Evolutionary conservation across 2,888 invertebrate species (phyloP), one percentile per base, ranked within the genome.

Genomic region (Glaucopsyche alexis): DNA sequence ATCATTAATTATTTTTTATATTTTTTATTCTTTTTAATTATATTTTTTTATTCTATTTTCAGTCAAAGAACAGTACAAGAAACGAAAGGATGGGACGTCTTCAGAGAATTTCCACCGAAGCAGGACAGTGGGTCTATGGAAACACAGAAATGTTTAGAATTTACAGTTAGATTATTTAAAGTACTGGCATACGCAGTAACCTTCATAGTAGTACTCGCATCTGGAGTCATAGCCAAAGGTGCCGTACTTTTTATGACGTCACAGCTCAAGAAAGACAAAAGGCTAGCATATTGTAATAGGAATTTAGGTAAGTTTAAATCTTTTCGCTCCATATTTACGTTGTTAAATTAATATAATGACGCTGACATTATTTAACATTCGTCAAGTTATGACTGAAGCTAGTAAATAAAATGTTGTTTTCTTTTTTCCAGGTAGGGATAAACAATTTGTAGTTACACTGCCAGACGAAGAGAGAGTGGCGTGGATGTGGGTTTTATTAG

Each of bases 61-160:
- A 97, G 97, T 85, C 96, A 96, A 90, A 94, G 97, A 83, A 97
- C 97, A 76, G 95, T 97, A 80, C 95, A 96, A 84, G 97, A 97
- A 88, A 97, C 97, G 81, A 97, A 97, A 95, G 97, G 96, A 95
- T 99, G 99, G 99, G 98, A 99, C 94, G 98, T 98, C 75, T 99
- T 99, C 93, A 94, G 98, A 84, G 96, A 98, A 88, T 96, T 98
- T 80, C 98, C 98, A 11, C 96, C 96, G 80, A 97, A 97, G 89
- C 95, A 96, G 90, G 97, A 97, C 90, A 96, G 96, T 79, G 97
- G 97, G 78, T 97, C 97, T 72, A 97, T 97, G 95, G 97, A 97
- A 80, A 96, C 96, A 85, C 97, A 97, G 89, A 95, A 95, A 87
- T 98, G 97, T 87, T 94, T 98, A 85, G 97, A 97, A 81, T 93